Evolutionary conservation across 2,888 invertebrate genomes (phyloP), one percentile per base, ranked within the genome.

Genomic region (Nemapogon koenigi): DNA sequence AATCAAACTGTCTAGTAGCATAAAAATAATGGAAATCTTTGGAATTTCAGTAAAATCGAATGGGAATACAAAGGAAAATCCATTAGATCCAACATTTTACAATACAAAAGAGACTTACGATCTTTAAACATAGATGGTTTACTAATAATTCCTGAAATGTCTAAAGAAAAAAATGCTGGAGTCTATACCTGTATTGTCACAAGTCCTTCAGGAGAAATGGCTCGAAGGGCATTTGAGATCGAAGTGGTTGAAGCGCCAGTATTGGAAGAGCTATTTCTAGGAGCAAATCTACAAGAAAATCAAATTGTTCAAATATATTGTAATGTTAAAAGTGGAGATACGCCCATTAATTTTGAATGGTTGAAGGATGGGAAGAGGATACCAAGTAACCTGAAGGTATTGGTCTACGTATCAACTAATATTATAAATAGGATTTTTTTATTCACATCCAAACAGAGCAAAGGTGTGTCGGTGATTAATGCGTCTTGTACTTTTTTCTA

Each of bases 291-390:
- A 0, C 90, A 90, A 62, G 88, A 94, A 72, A 89, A 91, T 31
- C 88, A 92, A 58, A 82, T 93, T 48, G 89, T 90, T 17, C 88
- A 92, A 62, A 89, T 93, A 33, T 89, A 92, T 33, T 91, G 91
- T 57, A 88, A 88, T 49, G 85, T 91, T 1, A 85, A 87, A 31
- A 81, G 84, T 36, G 87, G 87, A 7, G 87, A 87, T 57, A 67
- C 86, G 67, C 87, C 87, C 29, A 85, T 87, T 50, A 85, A 85
- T 64, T 87, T 87, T 53, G 81, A 84, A 42, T 87, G 87, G 87
- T 65, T 84, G 49, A 87, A 87, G 52, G 86, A 87, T 57, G 84
- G 83, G 32, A 81, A 81, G 49, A 75, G 84, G 41, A 83, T 87
- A 51, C 81, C 85, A 6, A 80, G 81, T 44, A 73, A 68, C 44